These are phyloP conservation scores for Eupithecia abbreviata DNA, from an alignment of 2,888 invertebrate species.

Conservation along the genomic window DNA sequence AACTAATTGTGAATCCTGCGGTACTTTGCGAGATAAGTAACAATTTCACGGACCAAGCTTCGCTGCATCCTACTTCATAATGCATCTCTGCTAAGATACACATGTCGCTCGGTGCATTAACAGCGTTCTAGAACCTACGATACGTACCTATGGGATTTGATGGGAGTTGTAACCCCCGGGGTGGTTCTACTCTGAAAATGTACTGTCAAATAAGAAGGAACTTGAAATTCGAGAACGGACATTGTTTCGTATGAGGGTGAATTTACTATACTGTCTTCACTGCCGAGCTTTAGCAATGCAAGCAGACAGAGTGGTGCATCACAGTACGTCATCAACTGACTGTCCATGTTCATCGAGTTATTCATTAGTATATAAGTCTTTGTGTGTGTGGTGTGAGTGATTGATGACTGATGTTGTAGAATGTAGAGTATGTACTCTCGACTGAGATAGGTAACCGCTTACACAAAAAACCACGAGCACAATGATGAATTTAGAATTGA, in stretches of 20 bases:
- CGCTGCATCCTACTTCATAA: conserved; percentile 36
- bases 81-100: conserved; percentile 37
- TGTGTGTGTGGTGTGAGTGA: neutral
- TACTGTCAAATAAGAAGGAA: neutral
- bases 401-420: neutral
- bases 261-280: neutral
- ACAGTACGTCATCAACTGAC: neutral
- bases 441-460: neutral
- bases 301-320: neutral
- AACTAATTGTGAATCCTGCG: conserved; percentile 6
- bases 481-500: too few relatives aligned
- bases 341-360: neutral
- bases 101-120: conserved; percentile 35
- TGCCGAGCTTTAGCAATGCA: neutral
- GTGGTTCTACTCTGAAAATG: conserved; percentile 31
- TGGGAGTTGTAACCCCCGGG: conserved; percentile 26
- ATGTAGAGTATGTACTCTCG: neutral
- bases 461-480: too few relatives aligned
- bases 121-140: conserved; percentile 26
- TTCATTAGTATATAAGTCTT: neutral
- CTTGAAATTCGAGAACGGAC: neutral
- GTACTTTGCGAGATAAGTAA: conserved; percentile 27
- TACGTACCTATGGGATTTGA: conserved; percentile 29
- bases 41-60: conserved; percentile 39
- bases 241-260: neutral